These are phyloP conservation scores for Volucella bombylans DNA, from an alignment of 2,888 invertebrate species.

Conservation along the genomic window DNA sequence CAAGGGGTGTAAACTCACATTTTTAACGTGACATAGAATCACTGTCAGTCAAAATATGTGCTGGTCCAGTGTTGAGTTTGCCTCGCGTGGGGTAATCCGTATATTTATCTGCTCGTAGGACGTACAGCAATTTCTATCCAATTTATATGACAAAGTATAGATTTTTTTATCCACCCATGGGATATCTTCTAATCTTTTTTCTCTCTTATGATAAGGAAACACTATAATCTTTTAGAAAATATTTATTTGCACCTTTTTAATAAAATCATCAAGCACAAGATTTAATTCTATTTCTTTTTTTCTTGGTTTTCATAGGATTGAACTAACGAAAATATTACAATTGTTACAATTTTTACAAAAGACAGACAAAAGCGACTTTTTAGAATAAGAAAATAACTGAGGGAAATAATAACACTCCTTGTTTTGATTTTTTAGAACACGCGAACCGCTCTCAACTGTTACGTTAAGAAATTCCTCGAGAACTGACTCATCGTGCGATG, in stretches of 20 bases:
- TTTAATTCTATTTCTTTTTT: no score
- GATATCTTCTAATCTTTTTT: constrained; percentile 56
- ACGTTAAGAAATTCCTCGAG: constrained; percentile 68
- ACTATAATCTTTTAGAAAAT: constrained; percentile 4
- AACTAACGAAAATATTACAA: no score
- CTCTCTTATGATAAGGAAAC: constrained; percentile 1
- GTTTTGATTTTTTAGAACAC: constrained; percentile 25
- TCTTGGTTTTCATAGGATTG: no score
- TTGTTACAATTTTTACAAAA: no score
- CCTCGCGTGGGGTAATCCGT: constrained; percentile 54
- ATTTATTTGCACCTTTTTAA: neutral
- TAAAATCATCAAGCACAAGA: no score
- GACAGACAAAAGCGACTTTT: no score
- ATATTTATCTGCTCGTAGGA: constrained; percentile 12
- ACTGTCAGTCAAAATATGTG: constrained; percentile 48
- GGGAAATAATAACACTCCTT: constrained; percentile 25
- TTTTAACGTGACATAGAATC: constrained; percentile 49
- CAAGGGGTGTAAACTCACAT: constrained; percentile 61
- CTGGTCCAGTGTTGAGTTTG: constrained; percentile 41
- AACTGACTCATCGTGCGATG: constrained; percentile 72
- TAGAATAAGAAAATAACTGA: no score
- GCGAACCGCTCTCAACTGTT: constrained; percentile 63
- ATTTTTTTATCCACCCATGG: constrained; percentile 18
- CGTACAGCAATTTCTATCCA: constrained; percentile 9
- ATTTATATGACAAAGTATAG: constrained; percentile 54